A percentile compares a stretch with the other conserved stretches of the same genome.
These are phyloP conservation scores for Heliconius himera DNA, from an alignment of 1,140 invertebrate genomes.

Conservation along the genomic window DNA sequence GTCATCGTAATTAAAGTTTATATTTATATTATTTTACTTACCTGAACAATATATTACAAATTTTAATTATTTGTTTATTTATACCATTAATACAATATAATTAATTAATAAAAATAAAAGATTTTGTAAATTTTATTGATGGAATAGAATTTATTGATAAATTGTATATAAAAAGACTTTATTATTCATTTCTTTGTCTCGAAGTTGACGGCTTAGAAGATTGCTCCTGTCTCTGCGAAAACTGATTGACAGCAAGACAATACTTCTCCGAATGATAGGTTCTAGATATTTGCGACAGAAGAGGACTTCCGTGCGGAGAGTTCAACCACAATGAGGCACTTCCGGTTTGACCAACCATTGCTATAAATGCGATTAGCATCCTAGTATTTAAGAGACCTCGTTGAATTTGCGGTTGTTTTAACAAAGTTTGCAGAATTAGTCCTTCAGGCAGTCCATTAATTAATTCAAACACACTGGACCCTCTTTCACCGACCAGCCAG, in stretches of 20 bases:
- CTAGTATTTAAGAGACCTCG: slow-evolving; percentile 69
- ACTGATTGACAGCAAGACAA: slow-evolving; percentile 73
- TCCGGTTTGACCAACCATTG: slow-evolving; percentile 70
- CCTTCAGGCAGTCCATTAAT: slow-evolving; percentile 69
- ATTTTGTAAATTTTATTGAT: neutral
- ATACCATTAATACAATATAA: too few relatives aligned
- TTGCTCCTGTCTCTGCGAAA: slow-evolving; percentile 50
- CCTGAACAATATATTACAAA: too few relatives aligned
- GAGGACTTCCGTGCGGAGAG: slow-evolving; percentile 68
- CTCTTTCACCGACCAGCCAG: slow-evolving; percentile 68
- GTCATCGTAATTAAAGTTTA: too few relatives aligned
- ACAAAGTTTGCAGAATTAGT: slow-evolving; percentile 59
- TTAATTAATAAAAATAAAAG: neutral
- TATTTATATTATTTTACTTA: too few relatives aligned
- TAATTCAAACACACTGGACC: slow-evolving; percentile 67
- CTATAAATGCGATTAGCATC: slow-evolving; percentile 75
- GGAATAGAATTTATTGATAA: neutral
- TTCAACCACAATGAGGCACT: slow-evolving; percentile 71
- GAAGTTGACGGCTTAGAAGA: slow-evolving; percentile 59
- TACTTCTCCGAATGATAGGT: slow-evolving; percentile 77
- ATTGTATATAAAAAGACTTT: neutral
- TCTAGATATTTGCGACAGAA: slow-evolving; percentile 70
- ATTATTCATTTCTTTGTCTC: slow-evolving; percentile 45
- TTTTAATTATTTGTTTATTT: too few relatives aligned
- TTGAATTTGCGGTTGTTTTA: slow-evolving; percentile 74